Conservation (phyloP, 23 tunicate species). For the Botrylloides violaceus region DNA sequence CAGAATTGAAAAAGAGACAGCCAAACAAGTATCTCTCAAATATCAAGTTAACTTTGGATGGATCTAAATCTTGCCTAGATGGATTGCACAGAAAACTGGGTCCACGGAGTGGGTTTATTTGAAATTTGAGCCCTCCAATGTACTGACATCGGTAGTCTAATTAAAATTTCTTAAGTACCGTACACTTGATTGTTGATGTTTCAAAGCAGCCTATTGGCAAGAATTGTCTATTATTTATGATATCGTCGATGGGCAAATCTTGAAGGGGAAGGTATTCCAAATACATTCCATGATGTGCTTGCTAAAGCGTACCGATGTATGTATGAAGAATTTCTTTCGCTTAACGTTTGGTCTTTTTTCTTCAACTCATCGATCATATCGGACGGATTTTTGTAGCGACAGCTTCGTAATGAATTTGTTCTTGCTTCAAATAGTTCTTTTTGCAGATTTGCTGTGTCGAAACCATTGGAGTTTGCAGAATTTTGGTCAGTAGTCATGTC, state of each 20-base stretch:
- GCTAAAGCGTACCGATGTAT: constrained; percentile 1
- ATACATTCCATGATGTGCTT: constrained; percentile 58
- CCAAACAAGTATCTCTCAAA: too few relatives aligned
- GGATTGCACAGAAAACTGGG: too few relatives aligned
- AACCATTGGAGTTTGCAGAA: neutral
- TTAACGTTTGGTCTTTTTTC: constrained; percentile 33
- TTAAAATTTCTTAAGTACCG: too few relatives aligned
- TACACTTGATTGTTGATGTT: too few relatives aligned
- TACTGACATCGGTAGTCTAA: too few relatives aligned
- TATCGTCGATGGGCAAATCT: neutral
- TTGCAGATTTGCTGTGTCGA: neutral
- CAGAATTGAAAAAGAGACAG: too few relatives aligned
- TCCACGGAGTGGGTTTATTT: too few relatives aligned
- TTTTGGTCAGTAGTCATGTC: neutral
- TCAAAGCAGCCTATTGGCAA: too few relatives aligned
- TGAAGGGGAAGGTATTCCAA: constrained; percentile 47
- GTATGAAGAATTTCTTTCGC: neutral
- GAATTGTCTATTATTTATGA: too few relatives aligned
- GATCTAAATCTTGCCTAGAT: too few relatives aligned
- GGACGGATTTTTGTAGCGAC: constrained; percentile 35
- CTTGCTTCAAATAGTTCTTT: constrained; percentile 5
- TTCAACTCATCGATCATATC: constrained; percentile 58
- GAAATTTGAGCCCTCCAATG: too few relatives aligned
- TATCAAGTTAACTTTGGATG: too few relatives aligned
- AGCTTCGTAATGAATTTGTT: constrained; percentile 5